Percentiles rank a stretch among this genome's conserved stretches.
These are phyloP conservation scores for Discoglossus pictus DNA, from an alignment of 2,797 vertebrate species.

Conservation along the genomic window DNA sequence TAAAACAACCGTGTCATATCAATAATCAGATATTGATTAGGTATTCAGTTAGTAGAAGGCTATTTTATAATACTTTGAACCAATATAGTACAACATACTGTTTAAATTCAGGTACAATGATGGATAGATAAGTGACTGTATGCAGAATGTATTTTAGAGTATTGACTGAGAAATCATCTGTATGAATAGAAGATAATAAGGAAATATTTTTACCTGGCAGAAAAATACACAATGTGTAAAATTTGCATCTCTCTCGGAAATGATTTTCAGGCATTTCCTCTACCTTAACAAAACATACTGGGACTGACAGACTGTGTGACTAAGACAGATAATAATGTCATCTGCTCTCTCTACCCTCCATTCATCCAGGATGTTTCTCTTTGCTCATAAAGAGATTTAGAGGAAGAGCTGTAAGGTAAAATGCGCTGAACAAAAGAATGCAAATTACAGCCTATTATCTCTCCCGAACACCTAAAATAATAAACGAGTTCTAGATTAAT, in stretches of 20 bases:
- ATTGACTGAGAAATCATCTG: no score
- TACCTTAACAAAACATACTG: constrained; percentile 52
- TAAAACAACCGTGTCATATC: no score
- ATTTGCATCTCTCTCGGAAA: not conserved
- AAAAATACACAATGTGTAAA: not conserved
- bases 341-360: constrained; percentile 58
- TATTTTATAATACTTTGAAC: no score
- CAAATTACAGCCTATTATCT: constrained; percentile 66
- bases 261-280: constrained; percentile 47
- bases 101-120: no score
- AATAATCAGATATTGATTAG: no score
- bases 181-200: constrained; percentile 20
- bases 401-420: constrained; percentile 64
- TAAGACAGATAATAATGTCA: constrained; percentile 55
- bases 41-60: no score
- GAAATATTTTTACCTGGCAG: not conserved
- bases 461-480: constrained; percentile 70
- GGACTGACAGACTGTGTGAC: constrained; percentile 56
- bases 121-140: no score
- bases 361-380: constrained; percentile 57
- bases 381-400: constrained; percentile 61
- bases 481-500: constrained; percentile 65
- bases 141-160: no score
- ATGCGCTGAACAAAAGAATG: constrained; percentile 69
- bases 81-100: no score